Conservation (phyloP, 2,113 vertebrate species). For the Cettia cetti region DNA sequence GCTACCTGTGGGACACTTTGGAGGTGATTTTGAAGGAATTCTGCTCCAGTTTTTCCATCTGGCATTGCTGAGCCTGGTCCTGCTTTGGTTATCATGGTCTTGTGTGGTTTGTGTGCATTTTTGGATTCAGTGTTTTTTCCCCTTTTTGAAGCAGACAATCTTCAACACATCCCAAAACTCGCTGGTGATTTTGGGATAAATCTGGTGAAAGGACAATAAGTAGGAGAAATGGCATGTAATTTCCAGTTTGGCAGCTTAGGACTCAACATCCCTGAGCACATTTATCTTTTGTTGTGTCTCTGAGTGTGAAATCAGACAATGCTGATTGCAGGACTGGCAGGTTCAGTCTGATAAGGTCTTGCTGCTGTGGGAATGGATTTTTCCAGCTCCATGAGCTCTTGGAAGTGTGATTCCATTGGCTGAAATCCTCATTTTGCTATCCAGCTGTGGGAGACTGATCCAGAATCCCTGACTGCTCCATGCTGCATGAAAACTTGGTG, state of each 20-base stretch:
- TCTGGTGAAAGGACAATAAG: background rate
- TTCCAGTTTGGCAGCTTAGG: background rate
- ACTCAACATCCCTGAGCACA: background rate
- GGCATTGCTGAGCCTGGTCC: slow-evolving; percentile 40
- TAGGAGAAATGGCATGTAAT: background rate
- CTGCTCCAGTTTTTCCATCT: background rate
- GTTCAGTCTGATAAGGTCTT: background rate
- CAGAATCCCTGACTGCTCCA: background rate
- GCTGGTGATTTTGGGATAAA: background rate
- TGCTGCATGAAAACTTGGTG: background rate
- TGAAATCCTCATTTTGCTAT: background rate
- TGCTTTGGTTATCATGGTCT: background rate
- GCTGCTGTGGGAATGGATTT: background rate
- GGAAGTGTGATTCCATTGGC: background rate
- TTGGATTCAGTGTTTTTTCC: fast-evolving
- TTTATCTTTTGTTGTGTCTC: background rate
- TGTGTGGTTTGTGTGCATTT: background rate
- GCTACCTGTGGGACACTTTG: fast-evolving
- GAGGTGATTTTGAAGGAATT: background rate
- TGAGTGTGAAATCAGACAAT: background rate
- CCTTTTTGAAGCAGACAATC: background rate
- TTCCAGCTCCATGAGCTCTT: background rate
- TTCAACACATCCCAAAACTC: background rate
- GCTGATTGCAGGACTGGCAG: background rate
- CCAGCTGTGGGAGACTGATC: background rate